A percentile compares a stretch with the other conserved stretches of the same genome.
Evolutionary conservation across 1,140 invertebrate genomes (phyloP).

Genomic region (Macrobrachium rosenbergii): DNA sequence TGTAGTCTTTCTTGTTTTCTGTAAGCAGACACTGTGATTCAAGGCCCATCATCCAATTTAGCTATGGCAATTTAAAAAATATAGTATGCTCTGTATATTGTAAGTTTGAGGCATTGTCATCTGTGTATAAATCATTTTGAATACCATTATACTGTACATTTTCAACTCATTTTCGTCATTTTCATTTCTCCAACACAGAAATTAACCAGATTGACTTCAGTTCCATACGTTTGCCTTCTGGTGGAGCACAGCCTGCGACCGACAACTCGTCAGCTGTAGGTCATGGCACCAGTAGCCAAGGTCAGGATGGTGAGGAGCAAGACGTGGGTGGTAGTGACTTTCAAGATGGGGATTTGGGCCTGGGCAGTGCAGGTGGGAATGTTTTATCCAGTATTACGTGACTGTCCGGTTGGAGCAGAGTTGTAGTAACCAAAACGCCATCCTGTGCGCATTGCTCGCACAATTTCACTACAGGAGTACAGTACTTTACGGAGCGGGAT

Average conservation of each 20-base stretch:
- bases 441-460: too few relatives aligned
- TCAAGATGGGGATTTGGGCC: conserved; percentile 43
- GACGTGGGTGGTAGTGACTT: conserved; percentile 36
- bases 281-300: conserved; percentile 6
- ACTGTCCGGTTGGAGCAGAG: too few relatives aligned
- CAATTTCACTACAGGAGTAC: too few relatives aligned
- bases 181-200: conserved; percentile 3
- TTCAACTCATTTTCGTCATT: neutral
- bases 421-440: too few relatives aligned
- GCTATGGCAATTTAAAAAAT: neutral
- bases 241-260: neutral
- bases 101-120: neutral
- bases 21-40: too few relatives aligned
- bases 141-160: neutral
- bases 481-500: too few relatives aligned
- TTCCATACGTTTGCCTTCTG: conserved; percentile 25
- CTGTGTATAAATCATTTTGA: too few relatives aligned
- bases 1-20: too few relatives aligned
- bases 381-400: neutral
- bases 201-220: conserved; percentile 48
- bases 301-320: conserved; percentile 46
- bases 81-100: neutral
- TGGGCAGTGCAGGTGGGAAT: conserved; percentile 48
- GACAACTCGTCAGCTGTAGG: conserved; percentile 12
- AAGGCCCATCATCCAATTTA: neutral